Evolutionary conservation across 1,140 invertebrate species (phyloP).

Genomic region (Platyscapa corneri): DNA sequence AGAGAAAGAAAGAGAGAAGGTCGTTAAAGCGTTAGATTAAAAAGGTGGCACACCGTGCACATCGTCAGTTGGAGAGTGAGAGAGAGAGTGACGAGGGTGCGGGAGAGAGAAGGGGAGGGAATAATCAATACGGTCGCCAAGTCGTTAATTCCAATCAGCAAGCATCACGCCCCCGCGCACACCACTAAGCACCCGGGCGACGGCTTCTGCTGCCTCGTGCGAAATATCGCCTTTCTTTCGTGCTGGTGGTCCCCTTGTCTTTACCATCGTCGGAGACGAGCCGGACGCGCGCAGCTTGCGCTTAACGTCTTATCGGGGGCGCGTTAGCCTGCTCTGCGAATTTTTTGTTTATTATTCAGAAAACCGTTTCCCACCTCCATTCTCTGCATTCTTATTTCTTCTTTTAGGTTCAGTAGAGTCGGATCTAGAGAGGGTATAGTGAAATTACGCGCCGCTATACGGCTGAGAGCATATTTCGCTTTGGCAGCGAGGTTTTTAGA

Average conservation of each 20-base stretch:
- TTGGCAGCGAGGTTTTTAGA: not conserved
- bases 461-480: not conserved
- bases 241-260: not conserved
- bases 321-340: not conserved
- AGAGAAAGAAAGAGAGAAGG: not conserved
- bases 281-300: not conserved
- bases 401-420: too few relatives aligned
- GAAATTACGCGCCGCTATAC: too few relatives aligned
- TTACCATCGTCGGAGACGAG: not conserved
- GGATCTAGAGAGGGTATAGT: too few relatives aligned
- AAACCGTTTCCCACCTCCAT: not conserved
- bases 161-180: slow-evolving; percentile 61
- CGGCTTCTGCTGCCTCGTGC: slow-evolving; percentile 49
- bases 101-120: slow-evolving; percentile 43
- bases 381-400: too few relatives aligned
- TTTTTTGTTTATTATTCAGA: not conserved
- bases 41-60: not conserved
- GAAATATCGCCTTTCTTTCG: slow-evolving; percentile 43
- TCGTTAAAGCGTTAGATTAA: not conserved
- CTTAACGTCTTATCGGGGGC: not conserved
- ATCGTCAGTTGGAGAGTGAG: not conserved
- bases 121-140: slow-evolving; percentile 70
- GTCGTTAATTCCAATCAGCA: slow-evolving; percentile 70
- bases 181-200: slow-evolving; percentile 56
- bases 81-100: slow-evolving; percentile 33